Evolutionary conservation across 2,888 invertebrate species (phyloP).

Genomic region (Nymphalis urticae): DNA sequence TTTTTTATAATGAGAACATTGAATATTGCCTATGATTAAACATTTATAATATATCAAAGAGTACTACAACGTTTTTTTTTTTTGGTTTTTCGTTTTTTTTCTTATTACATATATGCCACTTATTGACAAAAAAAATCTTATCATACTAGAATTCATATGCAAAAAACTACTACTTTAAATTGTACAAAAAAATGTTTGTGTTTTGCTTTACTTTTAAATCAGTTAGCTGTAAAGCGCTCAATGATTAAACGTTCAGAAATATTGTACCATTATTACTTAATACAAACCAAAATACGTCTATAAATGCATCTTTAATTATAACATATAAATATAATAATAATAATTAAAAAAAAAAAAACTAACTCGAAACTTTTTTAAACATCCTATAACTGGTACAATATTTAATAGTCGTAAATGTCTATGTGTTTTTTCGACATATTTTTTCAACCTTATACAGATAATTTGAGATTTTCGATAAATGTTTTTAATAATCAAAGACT

Average conservation of each 20-base stretch:
- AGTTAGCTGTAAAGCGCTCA: too few species aligned
- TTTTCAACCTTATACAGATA: background rate
- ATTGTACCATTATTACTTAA: too few species aligned
- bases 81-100: background rate
- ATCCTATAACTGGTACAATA: background rate
- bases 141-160: background rate
- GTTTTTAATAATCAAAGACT: background rate
- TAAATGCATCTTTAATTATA: background rate
- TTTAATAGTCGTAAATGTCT: background rate
- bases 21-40: conserved; percentile 6
- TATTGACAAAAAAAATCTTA: background rate
- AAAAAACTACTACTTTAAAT: background rate
- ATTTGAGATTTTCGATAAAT: background rate
- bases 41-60: conserved; percentile 7
- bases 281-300: background rate
- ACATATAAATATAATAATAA: background rate
- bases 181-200: background rate
- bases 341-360: background rate
- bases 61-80: background rate
- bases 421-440: background rate
- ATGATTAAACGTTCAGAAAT: too few species aligned
- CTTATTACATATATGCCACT: background rate
- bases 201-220: too few species aligned
- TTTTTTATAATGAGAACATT: conserved; percentile 6
- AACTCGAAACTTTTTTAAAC: background rate